These are phyloP conservation scores for Neoitamus cyanurus DNA, from an alignment of 2,888 invertebrate species.

Conservation along the genomic window DNA sequence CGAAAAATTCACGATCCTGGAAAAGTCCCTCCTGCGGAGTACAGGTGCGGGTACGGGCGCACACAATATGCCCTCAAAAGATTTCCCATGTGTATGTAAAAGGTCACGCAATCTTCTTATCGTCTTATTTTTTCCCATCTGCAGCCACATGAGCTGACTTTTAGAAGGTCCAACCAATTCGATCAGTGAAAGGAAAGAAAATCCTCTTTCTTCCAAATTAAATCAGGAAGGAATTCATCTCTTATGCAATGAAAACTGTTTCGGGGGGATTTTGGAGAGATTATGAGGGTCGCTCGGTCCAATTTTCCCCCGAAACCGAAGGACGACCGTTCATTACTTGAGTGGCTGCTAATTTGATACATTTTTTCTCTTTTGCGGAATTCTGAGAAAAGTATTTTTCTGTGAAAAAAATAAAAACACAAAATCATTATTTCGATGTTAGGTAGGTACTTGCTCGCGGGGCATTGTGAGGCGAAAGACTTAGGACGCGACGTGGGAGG, in stretches of 20 bases:
- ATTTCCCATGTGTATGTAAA: background rate
- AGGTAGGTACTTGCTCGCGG: background rate
- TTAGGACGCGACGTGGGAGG: background rate
- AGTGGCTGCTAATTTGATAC: slow-evolving; percentile 1
- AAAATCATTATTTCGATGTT: background rate
- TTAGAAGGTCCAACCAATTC: slow-evolving; percentile 5
- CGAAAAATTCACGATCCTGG: background rate
- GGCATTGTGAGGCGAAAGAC: background rate
- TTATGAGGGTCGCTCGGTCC: background rate
- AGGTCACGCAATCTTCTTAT: slow-evolving; percentile 5
- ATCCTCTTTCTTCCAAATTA: background rate
- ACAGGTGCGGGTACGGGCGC: background rate
- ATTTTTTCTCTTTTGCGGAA: background rate
- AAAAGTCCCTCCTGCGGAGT: background rate
- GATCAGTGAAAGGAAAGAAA: background rate
- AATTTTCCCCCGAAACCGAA: background rate
- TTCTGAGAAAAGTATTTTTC: background rate
- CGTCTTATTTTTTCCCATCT: background rate
- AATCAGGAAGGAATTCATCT: slow-evolving; percentile 5
- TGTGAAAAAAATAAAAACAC: background rate
- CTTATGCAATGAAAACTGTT: background rate
- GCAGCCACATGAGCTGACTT: background rate
- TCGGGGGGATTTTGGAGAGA: background rate
- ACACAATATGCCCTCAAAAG: background rate
- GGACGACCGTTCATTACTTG: background rate